Percentiles rank a stretch among this genome's conserved stretches.
Evolutionary conservation across 2,888 invertebrate species (phyloP).

Genomic region (Pocota personata): DNA sequence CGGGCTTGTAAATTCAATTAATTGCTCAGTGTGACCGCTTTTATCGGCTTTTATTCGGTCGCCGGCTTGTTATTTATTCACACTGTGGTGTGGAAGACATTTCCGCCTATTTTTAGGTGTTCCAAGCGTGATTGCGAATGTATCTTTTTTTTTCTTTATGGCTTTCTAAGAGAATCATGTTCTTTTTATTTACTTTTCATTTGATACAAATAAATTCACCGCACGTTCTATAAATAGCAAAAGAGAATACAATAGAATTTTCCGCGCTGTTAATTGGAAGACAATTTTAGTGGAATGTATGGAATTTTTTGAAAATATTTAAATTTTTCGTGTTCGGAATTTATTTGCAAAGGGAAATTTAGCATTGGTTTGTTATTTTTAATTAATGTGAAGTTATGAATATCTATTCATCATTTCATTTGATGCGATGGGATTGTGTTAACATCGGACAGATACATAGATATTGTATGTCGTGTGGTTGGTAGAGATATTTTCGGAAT

Average conservation of each 20-base stretch:
- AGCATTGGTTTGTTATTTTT: neutral
- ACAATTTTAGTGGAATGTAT: slow-evolving; percentile 16
- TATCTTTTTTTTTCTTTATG: neutral
- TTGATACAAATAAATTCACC: slow-evolving; percentile 30
- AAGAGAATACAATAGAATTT: slow-evolving; percentile 11
- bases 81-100: neutral
- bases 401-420: neutral
- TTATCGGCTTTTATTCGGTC: slow-evolving; percentile 45
- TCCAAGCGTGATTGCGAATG: neutral
- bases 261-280: slow-evolving; percentile 31
- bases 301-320: slow-evolving; percentile 8
- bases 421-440: neutral
- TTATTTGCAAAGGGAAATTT: neutral
- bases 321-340: neutral
- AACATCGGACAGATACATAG: neutral
- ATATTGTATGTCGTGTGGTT: neutral
- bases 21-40: slow-evolving; percentile 42
- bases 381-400: slow-evolving; percentile 6
- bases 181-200: slow-evolving; percentile 2
- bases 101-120: slow-evolving; percentile 50
- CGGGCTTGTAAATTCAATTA: slow-evolving; percentile 61
- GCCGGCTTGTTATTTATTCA: slow-evolving; percentile 32
- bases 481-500: neutral
- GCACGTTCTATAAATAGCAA: neutral
- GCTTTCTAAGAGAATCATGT: neutral